Percentiles rank a stretch among this genome's conserved stretches.
Evolutionary conservation across 2,797 vertebrate genomes (phyloP).

Genomic region (Danio jaintianensis): DNA sequence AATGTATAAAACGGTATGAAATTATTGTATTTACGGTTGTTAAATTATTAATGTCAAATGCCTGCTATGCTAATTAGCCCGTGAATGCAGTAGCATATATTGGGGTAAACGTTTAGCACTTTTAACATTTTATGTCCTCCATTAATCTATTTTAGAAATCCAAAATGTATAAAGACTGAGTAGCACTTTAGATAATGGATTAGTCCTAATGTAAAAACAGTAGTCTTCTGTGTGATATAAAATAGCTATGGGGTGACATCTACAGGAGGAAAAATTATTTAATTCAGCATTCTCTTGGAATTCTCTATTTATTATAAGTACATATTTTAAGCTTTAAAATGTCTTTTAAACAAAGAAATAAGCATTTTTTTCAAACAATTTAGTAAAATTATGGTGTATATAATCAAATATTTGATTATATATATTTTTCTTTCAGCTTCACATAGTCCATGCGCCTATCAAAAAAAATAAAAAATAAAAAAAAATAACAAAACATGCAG

Average conservation of each 20-base stretch:
- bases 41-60: background rate
- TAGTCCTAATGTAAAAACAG: too few species aligned
- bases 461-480: constrained; percentile 31
- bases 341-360: background rate
- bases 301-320: background rate
- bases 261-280: constrained; percentile 59
- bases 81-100: background rate
- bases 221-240: background rate
- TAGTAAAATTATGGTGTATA: background rate
- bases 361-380: background rate
- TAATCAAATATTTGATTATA: too few species aligned
- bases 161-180: background rate
- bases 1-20: background rate
- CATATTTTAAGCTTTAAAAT: background rate
- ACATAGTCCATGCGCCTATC: background rate
- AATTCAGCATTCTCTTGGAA: background rate
- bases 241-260: constrained; percentile 70
- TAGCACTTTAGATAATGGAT: background rate
- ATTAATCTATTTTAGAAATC: background rate
- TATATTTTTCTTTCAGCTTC: background rate
- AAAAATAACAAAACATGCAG: constrained; percentile 35
- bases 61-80: background rate
- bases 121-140: background rate
- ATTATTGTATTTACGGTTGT: background rate
- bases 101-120: background rate